Conservation (phyloP, 1,140 invertebrate genomes). For the Bicyclus anynana region DNA sequence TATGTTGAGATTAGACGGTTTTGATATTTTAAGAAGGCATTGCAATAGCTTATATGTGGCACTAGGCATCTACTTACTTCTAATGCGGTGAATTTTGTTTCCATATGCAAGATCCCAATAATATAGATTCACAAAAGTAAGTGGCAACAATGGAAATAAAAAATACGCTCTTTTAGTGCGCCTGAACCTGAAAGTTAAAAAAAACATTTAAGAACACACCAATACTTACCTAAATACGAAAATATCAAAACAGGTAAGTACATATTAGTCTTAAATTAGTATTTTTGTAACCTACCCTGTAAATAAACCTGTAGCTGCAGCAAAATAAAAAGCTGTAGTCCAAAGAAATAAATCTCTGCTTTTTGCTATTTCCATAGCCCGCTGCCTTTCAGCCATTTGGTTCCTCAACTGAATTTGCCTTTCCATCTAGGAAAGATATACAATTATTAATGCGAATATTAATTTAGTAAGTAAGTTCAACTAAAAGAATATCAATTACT, state of each 20-base stretch:
- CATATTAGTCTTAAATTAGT: neutral
- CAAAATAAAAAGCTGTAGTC: conserved; percentile 83
- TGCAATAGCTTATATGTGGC: too few relatives aligned
- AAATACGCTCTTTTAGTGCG: conserved; percentile 78
- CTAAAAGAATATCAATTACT: conserved; percentile 20
- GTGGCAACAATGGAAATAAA: conserved; percentile 81
- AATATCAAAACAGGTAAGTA: neutral
- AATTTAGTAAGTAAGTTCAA: neutral
- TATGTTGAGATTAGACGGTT: too few relatives aligned
- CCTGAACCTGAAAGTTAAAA: conserved; percentile 74
- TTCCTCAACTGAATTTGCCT: conserved; percentile 88
- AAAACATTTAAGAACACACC: neutral
- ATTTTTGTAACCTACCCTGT: conserved; percentile 73
- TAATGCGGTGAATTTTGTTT: conserved; percentile 85
- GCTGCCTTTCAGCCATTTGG: conserved; percentile 85
- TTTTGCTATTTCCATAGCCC: conserved; percentile 84
- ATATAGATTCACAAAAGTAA: conserved; percentile 85
- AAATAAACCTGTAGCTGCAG: conserved; percentile 77
- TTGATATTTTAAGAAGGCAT: too few relatives aligned
- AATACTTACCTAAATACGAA: neutral
- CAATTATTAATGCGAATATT: conserved; percentile 1
- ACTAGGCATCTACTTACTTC: conserved; percentile 82
- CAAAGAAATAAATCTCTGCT: conserved; percentile 85
- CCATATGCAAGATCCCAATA: conserved; percentile 88
- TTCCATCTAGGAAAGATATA: conserved; percentile 47